phyloP scores from a whole-genome alignment of 2,113 vertebrate genomes.

The Myrmecobius fasciatus region DNA sequence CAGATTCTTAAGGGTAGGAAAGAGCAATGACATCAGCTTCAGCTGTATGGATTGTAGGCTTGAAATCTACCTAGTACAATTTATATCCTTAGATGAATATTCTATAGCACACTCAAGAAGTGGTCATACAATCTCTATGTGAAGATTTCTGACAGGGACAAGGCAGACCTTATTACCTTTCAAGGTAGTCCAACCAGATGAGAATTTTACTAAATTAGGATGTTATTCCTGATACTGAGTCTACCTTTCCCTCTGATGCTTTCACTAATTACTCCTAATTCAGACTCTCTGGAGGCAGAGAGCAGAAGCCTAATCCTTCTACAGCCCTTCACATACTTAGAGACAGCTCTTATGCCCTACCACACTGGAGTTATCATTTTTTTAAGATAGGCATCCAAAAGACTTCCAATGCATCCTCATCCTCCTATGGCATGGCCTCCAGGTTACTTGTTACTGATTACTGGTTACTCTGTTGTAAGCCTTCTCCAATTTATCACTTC shows the following conservation, averaged over 20 bases:
- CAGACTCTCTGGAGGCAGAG: neutral
- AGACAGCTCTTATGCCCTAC: neutral
- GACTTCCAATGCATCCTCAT: neutral
- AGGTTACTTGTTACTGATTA: neutral
- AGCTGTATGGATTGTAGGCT: neutral
- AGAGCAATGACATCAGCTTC: neutral
- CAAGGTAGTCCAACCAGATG: neutral
- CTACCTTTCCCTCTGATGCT: neutral
- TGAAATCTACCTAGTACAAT: neutral
- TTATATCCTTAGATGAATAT: neutral
- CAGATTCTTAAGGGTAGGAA: neutral
- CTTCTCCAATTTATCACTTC: neutral
- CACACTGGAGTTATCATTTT: neutral
- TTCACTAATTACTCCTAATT: neutral
- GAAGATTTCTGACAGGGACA: neutral
- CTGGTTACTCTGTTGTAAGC: neutral
- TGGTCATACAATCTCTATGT: neutral
- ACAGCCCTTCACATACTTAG: neutral
- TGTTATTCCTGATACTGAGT: neutral
- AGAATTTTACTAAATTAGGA: neutral
- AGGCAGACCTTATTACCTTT: neutral
- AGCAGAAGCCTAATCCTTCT: neutral
- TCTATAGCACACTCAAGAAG: neutral
- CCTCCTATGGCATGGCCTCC: neutral
- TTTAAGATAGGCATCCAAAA: neutral